A percentile compares a stretch with the other conserved stretches of the same genome.
Conservation (phyloP, 2,888 invertebrate species). For the Lasioglossum morio region DNA sequence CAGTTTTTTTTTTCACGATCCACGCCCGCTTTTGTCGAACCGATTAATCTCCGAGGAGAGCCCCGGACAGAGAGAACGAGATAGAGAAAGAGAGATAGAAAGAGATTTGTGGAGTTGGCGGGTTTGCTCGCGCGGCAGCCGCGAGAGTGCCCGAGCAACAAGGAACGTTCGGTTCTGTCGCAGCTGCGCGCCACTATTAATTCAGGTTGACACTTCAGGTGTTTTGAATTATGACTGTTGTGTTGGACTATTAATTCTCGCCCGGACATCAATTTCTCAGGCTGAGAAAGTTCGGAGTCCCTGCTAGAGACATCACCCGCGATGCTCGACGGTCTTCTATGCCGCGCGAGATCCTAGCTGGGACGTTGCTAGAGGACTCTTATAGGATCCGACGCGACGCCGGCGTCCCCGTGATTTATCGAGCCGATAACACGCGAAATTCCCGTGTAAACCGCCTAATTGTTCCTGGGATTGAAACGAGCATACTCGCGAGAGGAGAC, state of each 20-base stretch:
- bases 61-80: not conserved
- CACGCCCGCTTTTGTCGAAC: slow-evolving; percentile 58
- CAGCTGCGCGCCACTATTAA: slow-evolving; percentile 67
- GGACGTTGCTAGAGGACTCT: not conserved
- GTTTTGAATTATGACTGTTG: slow-evolving; percentile 71
- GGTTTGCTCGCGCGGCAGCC: slow-evolving; percentile 5
- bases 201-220: slow-evolving; percentile 70
- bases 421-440: slow-evolving; percentile 18
- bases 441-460: slow-evolving; percentile 34
- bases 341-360: not conserved
- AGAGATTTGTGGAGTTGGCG: slow-evolving; percentile 44
- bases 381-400: slow-evolving; percentile 5
- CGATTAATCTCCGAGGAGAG: slow-evolving; percentile 50
- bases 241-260: slow-evolving; percentile 71
- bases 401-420: slow-evolving; percentile 60
- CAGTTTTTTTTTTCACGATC: slow-evolving; percentile 16
- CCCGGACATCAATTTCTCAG: slow-evolving; percentile 60
- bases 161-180: slow-evolving; percentile 53
- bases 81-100: not conserved
- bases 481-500: not conserved
- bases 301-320: slow-evolving; percentile 66
- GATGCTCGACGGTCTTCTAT: slow-evolving; percentile 10
- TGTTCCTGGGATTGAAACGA: not conserved
- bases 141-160: slow-evolving; percentile 19
- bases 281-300: slow-evolving; percentile 52